A percentile compares a stretch with the other conserved stretches of the same genome.
phyloP scores from a whole-genome alignment of 1,140 invertebrate species.

The Habropoda laboriosa region DNA sequence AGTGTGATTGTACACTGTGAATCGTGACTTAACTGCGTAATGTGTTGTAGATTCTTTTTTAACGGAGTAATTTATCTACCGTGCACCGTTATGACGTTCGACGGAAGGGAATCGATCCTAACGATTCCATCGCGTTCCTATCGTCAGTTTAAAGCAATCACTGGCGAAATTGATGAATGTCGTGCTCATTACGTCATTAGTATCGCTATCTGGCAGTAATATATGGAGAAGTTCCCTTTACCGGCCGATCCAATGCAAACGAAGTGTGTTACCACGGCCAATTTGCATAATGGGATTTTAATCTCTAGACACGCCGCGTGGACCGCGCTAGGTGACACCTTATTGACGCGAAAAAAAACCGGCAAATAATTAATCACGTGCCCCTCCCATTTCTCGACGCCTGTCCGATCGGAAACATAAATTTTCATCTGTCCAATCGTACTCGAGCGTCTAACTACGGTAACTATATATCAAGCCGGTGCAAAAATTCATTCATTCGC shows the following conservation, averaged over 20 bases:
- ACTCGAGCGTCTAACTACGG: neutral
- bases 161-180: conserved; percentile 11
- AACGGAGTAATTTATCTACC: too few species aligned
- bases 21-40: too few species aligned
- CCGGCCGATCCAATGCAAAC: conserved; percentile 6
- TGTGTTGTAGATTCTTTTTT: neutral
- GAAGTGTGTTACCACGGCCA: conserved; percentile 1
- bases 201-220: neutral
- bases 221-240: neutral
- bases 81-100: neutral
- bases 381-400: neutral
- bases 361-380: conserved; percentile 3
- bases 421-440: neutral
- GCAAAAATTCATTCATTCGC: too few species aligned
- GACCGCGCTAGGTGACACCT: neutral
- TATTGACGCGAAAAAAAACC: neutral
- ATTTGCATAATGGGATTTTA: conserved; percentile 39
- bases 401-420: conserved; percentile 1
- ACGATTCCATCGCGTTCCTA: neutral
- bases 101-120: neutral
- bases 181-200: conserved; percentile 2
- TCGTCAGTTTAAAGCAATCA: neutral
- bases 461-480: neutral
- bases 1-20: too few species aligned
- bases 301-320: conserved; percentile 8